A percentile compares a stretch with the other conserved stretches of the same genome.
phyloP scores from a whole-genome alignment of 2,888 invertebrate species.

The Ferrisia virgata region DNA sequence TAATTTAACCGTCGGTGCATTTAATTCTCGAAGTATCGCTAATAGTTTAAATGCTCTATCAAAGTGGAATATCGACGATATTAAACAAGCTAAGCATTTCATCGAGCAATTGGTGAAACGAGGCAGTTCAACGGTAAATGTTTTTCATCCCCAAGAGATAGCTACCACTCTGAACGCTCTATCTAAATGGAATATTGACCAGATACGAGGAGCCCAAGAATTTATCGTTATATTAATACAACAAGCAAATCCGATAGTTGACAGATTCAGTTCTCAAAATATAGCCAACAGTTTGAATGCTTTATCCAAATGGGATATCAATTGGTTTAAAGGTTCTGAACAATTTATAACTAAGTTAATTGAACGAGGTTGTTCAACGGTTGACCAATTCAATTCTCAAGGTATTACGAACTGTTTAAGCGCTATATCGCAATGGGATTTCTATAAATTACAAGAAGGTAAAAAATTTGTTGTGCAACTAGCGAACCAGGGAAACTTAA shows the following conservation, averaged over 20 bases:
- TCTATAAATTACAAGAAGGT: not conserved
- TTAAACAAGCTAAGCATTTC: not conserved
- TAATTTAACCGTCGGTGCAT: not conserved
- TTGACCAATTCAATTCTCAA: not conserved
- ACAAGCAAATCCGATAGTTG: not conserved
- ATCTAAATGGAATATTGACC: not conserved
- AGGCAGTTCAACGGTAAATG: not conserved
- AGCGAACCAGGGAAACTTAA: not conserved
- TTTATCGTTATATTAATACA: not conserved
- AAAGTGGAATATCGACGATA: not conserved
- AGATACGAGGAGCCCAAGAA: not conserved
- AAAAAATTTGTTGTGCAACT: not conserved
- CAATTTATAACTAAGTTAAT: not conserved
- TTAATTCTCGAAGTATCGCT: not conserved
- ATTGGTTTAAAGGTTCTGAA: too few species aligned
- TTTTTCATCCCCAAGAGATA: not conserved
- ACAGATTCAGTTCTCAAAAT: not conserved
- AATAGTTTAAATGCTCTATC: not conserved
- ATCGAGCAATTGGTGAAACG: not conserved
- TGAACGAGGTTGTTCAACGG: not conserved
- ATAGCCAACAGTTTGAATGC: not conserved
- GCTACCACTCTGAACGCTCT: not conserved
- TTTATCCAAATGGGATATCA: not conserved
- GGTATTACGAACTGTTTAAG: not conserved
- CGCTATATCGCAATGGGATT: not conserved